Evolutionary conservation across 2,797 vertebrate genomes (phyloP), one percentile per base, ranked within the genome.

Genomic region (Brachymystax lenok): DNA sequence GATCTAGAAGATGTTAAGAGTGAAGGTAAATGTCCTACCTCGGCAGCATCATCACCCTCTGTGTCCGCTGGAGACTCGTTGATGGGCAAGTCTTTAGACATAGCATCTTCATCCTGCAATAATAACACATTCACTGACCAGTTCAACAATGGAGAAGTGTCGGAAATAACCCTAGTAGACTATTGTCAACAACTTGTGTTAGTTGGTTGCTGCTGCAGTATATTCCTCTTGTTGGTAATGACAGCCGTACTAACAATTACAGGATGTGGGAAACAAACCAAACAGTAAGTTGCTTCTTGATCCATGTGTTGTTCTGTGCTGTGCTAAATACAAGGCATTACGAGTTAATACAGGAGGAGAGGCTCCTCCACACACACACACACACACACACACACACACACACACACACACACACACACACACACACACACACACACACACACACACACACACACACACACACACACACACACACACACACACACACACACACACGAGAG

Each of bases 311-410:
- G 30, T 30, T 30, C 30, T 30, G 30, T 30, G 33, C 33, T 33
- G 4, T 33, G 33, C 33, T 4, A 33, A 33, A 33, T 33, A 33
- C 33, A 33, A 33, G 33, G 33, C 52, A 21, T 73, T 46, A 75
- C 35, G 73, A 10, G 2, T 74, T 83, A 72, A 87, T 86, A 82
- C 86, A 73, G 73, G n/a, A 28, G 40, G 28, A 33, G 59, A 35
- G 33, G 4, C 33, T 33, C 33, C 33, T 33, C 33, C 33, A 5
- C 33, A 33, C 33, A 5, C 33, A 5, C 33, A 1, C 33, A 33
- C 33, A 0, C 33, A 33, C 33, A 5, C 33, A 5, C 33, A 1
- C 4, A 33, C 30, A 5, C 30, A 5, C 30, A 5, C 30, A 33
- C 30, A 1, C 30, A 33, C 30, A 2, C 28, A 28, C 28, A 28